Evolutionary conservation across 2,113 vertebrate genomes (phyloP), one percentile per base, ranked within the genome.

Genomic region (Marcusenius ussheri): DNA sequence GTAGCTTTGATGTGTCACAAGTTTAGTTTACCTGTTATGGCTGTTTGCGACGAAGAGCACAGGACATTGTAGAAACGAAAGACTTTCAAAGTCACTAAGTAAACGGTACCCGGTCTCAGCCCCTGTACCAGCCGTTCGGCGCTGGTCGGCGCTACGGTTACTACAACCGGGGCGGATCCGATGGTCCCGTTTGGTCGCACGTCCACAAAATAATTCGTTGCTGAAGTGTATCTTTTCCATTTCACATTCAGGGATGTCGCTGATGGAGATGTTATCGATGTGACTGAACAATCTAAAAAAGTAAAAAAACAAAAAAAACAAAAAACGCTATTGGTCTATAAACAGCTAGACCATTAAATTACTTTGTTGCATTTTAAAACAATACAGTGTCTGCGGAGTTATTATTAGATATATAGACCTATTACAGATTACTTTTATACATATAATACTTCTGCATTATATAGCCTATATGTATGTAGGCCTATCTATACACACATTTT

Each of bases 1-100:
- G 83, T 47, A 17, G 39, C 84, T 50, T 50, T 11, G 31, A 3
- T 35, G 7, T 42, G 17, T 19, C 7, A 58, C 46, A 21, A 70
- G 5, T 91, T 93, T 96, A 21, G 3, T 10, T 91, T 93, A 96
- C 96, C 95, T 93, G 95, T 96, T 19, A 77, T 89, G 9, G 91
- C 6, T 7, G 1, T 35, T 58, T 56, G 0, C 17, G 90, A 86
- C 11, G 50, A 80, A 8, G 66, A 91, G 89, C 94, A 95, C 31
- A 91, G 4, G 0, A 91, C 8, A 50, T 0, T 27, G 13, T 4
- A 85, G 85, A 89, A 91, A 5, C 84, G 2, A 47, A 94, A 90
- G 5, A 92, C 94, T 66, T 93, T 94, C 15, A 96, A 50, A 3
- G 90, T 95, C 87, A 96, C 92, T 49, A 90, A 1, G 86, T 96